Percentiles rank a stretch among this genome's conserved stretches.
Conservation (phyloP, 2,888 invertebrate species). For the Leucophora obtusa region DNA sequence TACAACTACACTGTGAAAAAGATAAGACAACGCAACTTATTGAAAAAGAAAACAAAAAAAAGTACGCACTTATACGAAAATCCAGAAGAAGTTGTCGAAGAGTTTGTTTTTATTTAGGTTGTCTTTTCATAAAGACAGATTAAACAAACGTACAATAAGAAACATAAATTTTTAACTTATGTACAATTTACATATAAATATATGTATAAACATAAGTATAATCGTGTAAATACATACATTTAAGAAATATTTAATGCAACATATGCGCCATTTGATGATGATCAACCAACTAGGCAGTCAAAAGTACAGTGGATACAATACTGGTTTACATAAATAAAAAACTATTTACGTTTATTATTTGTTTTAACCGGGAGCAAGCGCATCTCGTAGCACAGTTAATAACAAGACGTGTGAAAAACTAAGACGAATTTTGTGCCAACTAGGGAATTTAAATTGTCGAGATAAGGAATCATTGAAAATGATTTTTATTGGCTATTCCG, state of each 20-base stretch:
- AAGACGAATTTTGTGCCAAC: no score
- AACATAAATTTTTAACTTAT: slow-evolving; percentile 1
- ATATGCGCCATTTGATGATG: not conserved
- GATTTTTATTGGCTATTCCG: no score
- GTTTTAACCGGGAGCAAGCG: no score
- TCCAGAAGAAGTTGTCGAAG: slow-evolving; percentile 25
- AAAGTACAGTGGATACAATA: not conserved
- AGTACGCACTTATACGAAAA: not conserved
- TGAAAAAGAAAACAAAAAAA: slow-evolving; percentile 4
- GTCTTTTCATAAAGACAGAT: slow-evolving; percentile 34
- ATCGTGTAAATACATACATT: slow-evolving; percentile 43
- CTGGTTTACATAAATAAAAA: not conserved
- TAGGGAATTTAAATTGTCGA: no score
- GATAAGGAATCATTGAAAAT: no score
- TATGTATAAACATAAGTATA: slow-evolving; percentile 31
- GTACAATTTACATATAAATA: not conserved
- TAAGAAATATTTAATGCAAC: slow-evolving; percentile 34
- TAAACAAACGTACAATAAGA: slow-evolving; percentile 23
- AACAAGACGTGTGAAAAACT: no score
- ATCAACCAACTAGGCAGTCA: not conserved
- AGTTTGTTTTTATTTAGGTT: slow-evolving; percentile 25
- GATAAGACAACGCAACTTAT: slow-evolving; percentile 52
- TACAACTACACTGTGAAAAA: slow-evolving; percentile 45
- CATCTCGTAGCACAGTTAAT: no score
- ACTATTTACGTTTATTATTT: not conserved